Evolutionary conservation across 2,797 vertebrate genomes (phyloP).

Genomic region (Ispidina picta): DNA sequence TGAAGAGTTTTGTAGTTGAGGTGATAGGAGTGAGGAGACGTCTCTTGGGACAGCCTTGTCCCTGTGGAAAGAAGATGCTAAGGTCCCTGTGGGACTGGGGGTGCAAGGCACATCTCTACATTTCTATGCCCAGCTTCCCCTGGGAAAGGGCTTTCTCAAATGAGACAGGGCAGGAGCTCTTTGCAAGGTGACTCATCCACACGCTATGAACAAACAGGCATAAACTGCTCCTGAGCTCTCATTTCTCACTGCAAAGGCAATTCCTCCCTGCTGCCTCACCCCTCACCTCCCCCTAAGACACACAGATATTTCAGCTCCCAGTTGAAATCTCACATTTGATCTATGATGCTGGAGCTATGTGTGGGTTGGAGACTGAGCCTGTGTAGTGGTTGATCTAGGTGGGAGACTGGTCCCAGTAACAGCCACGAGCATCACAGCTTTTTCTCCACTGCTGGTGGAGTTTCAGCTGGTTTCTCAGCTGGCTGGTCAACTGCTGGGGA

Average conservation of each 20-base stretch:
- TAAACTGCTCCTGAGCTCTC: constrained; percentile 17
- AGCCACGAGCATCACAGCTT: neutral
- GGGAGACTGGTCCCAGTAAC: neutral
- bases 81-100: neutral
- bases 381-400: neutral
- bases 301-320: neutral
- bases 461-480: neutral
- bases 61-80: neutral
- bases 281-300: neutral
- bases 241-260: neutral
- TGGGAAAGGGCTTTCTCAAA: neutral
- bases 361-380: neutral
- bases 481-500: rapidly evolving
- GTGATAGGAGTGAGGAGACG: neutral
- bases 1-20: neutral
- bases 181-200: neutral
- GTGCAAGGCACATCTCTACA: neutral
- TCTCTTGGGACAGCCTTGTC: neutral
- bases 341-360: neutral
- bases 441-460: neutral
- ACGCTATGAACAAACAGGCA: constrained; percentile 49
- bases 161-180: constrained; percentile 17
- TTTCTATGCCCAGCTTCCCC: neutral
- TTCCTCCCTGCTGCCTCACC: constrained; percentile 3
- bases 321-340: neutral